Base-by-base conservation (phyloP, 2,888 invertebrate genomes). In the Apamea anceps region DNA sequence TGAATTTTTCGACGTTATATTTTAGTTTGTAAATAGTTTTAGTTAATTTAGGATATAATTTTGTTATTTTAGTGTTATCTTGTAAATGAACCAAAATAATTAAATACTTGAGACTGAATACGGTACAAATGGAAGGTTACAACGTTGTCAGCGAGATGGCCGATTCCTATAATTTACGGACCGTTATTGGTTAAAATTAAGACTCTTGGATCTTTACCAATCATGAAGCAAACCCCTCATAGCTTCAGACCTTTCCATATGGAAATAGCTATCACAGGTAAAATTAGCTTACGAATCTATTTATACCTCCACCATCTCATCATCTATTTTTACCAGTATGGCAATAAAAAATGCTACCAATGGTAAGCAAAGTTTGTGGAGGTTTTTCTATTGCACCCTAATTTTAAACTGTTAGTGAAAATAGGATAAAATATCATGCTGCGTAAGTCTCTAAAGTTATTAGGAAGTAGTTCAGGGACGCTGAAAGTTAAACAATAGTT, bases 361-460 rank as follows among this genome's bases (percentile, higher is more conserved):
- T 60, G n/a, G 4, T n/a, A 13, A 57, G 57, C 57, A 60, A n/a
- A n/a, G 5, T 0, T 57, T 6, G 25, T 2, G 2, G 2, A 32
- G 15, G n/a, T 0, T 28, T 15, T 65, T 32, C 25, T 18, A 54
- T 12, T 18, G 5, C 12, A 74, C 25, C 13, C 10, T 0, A n/a
- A 54, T 68, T 48, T 79, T 2, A 66, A 28, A 60, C 28, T 42
- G 12, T 67, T 51, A 21, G 28, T 54, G 4, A 32, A 60, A 12
- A 5, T n/a, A 32, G 28, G n/a, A 63, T 42, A 71, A 77, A 80
- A 32, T 51, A n/a, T 28, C 13, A 13, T 37, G 15, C 60, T 8
- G 2, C 78, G 8, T 65, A 51, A 82, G 15, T 65, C n/a, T 82
- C 18, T 37, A 37, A 78, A 73, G 79, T 83, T 74, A 71, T 79